Base-by-base conservation (phyloP, 2,113 vertebrate species). In the Leucosticte australis region DNA sequence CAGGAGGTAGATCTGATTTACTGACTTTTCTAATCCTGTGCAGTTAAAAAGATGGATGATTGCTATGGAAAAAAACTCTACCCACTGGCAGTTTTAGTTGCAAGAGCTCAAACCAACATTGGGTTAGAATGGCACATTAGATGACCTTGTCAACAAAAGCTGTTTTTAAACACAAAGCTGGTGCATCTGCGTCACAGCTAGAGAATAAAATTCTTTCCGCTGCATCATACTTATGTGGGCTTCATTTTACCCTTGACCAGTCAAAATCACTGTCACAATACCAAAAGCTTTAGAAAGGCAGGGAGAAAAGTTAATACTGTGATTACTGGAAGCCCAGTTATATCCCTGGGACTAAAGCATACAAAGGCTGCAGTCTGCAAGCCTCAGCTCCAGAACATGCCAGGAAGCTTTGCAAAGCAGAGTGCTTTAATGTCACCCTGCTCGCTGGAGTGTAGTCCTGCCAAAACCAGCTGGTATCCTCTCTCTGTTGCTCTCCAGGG, bases 351-450 rank as follows among this genome's bases (percentile, higher is more conserved):
- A 91, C 93, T 95, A 92, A 76, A 69, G 20, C 42, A 41, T 11
- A 91, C 84, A 95, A 96, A 97, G 83, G 70, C 71, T 90, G 92
- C 59, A 83, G 76, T 47, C 86, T 90, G 87, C 89, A 90, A 87
- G 84, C 85, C 85, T 95, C 90, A 93, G 86, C 50, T 55, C 57
- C 87, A 73, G 84, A 95, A 89, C 70, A 95, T 76, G 74, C 87
- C 94, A 91, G 89, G 81, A 89, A 96, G 89, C 94, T 95, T 91
- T 96, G 91, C 70, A 87, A 78, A 96, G 60, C 91, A 92, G 53
- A 92, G 75, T 83, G 93, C 70, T 93, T 95, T 94, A 91, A 92
- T 94, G 94, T 96, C 87, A 94, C 82, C 78, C 93, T 83, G 89
- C 67, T 92, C 9, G 0, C 78, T 91, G 91, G 81, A 91, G 81